Base-by-base conservation (phyloP, 2,113 vertebrate genomes). In the Phylloscopus trochilus region DNA sequence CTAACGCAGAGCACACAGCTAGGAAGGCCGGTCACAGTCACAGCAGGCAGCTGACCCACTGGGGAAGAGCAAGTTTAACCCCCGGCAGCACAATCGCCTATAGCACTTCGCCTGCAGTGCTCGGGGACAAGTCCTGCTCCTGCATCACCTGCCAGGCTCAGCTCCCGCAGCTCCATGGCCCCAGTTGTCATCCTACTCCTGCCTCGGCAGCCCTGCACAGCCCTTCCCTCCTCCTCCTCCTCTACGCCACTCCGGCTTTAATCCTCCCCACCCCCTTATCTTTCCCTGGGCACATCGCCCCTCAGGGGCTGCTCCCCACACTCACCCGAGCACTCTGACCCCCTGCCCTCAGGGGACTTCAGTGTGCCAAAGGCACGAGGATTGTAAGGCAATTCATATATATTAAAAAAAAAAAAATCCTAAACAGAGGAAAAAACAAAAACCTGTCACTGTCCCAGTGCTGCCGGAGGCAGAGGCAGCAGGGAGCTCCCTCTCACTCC, bases 71-170 rank as follows among this genome's bases (percentile, higher is more conserved):
- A 7, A 16, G 28, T 21, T 58, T 7, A 21, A 70, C 16, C 11
- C 2, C 14, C 15, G 8, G 7, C 6, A 28, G 43, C 70, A 83
- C 43, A 49, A 6, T 9, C 3, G 3, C 51, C 69, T 5, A 0
- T 19, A 27, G 24, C n/a, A 3, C 28, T 14, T 7, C 1, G 6
- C 2, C 0, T 3, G 26, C 8, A 43, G 27, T 0, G 8, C 31
- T 35, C 16, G 37, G 49, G 26, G 39, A 13, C 53, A 13, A 39
- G 33, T 53, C 53, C 46, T 5, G 70, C 60, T 70, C 74, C 83
- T 1, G 13, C 41, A 31, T 17, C 30, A 31, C 76, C 18, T 1
- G 31, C 62, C 82, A 39, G 70, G 92, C 62, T 82, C 85, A 4
- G 10, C 6, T 41, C 70, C 83, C 4, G 9, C 44, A 35, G 39